phyloP scores from a whole-genome alignment of 2,888 invertebrate species.

The Hydroisotoma schaefferi region DNA sequence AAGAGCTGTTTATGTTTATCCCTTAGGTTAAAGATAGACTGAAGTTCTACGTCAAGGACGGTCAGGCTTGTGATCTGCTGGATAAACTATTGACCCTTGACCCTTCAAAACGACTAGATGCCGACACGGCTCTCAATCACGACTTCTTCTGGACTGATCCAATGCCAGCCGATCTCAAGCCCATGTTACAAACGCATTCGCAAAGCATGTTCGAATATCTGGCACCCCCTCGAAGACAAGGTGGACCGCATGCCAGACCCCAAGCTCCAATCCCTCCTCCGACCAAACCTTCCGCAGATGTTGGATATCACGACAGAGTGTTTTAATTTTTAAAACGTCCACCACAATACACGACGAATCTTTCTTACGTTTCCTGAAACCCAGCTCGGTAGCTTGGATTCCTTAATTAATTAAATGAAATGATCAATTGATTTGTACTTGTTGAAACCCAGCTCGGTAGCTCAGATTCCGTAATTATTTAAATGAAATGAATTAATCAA shows the following conservation, averaged over 20 bases:
- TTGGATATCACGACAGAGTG: constrained; percentile 46
- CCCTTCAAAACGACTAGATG: constrained; percentile 80
- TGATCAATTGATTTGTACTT: too few species aligned
- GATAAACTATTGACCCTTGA: constrained; percentile 89
- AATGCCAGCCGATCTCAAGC: constrained; percentile 84
- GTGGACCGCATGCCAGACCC: constrained; percentile 30
- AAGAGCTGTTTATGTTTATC: constrained; percentile 3
- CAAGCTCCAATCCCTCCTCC: constrained; percentile 33
- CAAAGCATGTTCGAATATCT: constrained; percentile 95
- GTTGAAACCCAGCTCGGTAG: too few species aligned
- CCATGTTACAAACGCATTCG: constrained; percentile 86
- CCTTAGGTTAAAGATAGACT: constrained; percentile 70
- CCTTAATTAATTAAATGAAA: too few species aligned
- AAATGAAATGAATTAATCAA: too few species aligned
- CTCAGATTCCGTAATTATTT: too few species aligned
- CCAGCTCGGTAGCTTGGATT: too few species aligned
- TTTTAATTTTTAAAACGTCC: too few species aligned
- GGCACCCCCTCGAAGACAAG: constrained; percentile 62
- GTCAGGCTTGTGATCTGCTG: constrained; percentile 85
- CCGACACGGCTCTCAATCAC: constrained; percentile 91
- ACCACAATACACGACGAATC: too few species aligned
- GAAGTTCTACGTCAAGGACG: constrained; percentile 85
- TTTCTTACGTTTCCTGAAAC: too few species aligned
- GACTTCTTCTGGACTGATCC: constrained; percentile 99
- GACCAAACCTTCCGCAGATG: constrained; percentile 33